Evolutionary conservation across 2,797 vertebrate species (phyloP), one percentile per base, ranked within the genome.

Genomic region (Oreonectes daqikongensis): DNA sequence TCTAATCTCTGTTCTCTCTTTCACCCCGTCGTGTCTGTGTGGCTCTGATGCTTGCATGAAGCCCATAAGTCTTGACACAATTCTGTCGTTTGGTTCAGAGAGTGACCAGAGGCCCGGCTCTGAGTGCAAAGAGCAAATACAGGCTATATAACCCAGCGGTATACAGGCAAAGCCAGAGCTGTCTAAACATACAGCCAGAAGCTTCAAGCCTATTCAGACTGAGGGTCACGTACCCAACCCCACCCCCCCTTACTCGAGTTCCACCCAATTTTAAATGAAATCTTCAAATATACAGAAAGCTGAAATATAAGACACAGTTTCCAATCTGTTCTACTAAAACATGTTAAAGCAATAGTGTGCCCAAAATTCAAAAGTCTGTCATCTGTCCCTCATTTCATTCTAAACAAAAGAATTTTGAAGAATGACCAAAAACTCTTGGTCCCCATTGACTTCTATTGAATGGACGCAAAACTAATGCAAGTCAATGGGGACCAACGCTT

Each of bases 1-100:
- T 73, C 74, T 85, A 83, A 82, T 85, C 78, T 80, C 69, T 77
- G 32, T 46, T 80, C 72, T 61, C 53, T 55, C 57, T 48, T 78
- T 70, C 55, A 72, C 52, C 60, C 64, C 30, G 67, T 57, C 46
- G 40, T 68, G 72, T 66, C 65, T 70, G 66, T 71, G 38, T 32
- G 1, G 76, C 75, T 63, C 77, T 15, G 68, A 10, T 73, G 76
- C 64, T 76, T 67, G 75, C 53, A 32, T 60, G 30, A 44, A 67
- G 72, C 76, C 81, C 59, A 63, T 35, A 69, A 81, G 69, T 75
- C 79, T 67, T 69, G 69, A 79, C 69, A 68, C 63, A 79, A 81
- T 74, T 81, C 79, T 64, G 53, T 60, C 69, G 69, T 72, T 78
- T 78, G 75, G 70, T 75, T 48, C 48, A 24, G 52, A 46, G 8